These are phyloP conservation scores for Silurus asotus DNA, from an alignment of 2,113 vertebrate genomes.

Conservation along the genomic window DNA sequence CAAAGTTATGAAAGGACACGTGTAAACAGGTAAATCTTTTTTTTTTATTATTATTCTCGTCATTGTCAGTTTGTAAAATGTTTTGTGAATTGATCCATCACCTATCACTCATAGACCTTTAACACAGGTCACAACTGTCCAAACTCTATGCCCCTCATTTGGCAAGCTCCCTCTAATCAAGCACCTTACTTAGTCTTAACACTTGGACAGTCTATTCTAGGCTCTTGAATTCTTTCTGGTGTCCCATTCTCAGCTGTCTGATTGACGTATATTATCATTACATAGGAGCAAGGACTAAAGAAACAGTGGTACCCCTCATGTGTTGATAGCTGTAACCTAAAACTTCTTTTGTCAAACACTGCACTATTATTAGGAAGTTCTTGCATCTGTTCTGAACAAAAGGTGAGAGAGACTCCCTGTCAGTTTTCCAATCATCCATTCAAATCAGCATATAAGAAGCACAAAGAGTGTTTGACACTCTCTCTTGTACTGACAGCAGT, in stretches of 20 bases:
- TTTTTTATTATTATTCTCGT: background rate
- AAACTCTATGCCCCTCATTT: slow-evolving; percentile 14
- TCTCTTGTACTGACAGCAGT: background rate
- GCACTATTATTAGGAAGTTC: slow-evolving; percentile 41
- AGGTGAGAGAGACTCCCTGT: slow-evolving; percentile 24
- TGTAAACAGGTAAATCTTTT: slow-evolving; percentile 1
- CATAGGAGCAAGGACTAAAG: slow-evolving; percentile 18
- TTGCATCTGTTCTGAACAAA: slow-evolving; percentile 41
- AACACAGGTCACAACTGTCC: background rate
- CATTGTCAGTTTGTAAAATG: background rate
- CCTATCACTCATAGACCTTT: slow-evolving; percentile 8
- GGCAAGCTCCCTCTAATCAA: slow-evolving; percentile 29
- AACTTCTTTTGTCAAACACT: slow-evolving; percentile 43
- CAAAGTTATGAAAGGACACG: background rate
- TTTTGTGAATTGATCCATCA: slow-evolving; percentile 20
- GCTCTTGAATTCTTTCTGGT: slow-evolving; percentile 13
- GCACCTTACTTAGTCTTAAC: slow-evolving; percentile 47
- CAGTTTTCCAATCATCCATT: background rate
- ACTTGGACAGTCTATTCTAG: slow-evolving; percentile 47
- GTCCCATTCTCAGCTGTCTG: slow-evolving; percentile 52
- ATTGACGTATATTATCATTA: slow-evolving; percentile 21
- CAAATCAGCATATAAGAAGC: background rate
- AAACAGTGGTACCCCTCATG: slow-evolving; percentile 21
- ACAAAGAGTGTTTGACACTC: background rate
- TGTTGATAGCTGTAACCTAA: slow-evolving; percentile 47